Conservation (phyloP, 2,113 vertebrate genomes). For the Ahaetulla prasina region DNA sequence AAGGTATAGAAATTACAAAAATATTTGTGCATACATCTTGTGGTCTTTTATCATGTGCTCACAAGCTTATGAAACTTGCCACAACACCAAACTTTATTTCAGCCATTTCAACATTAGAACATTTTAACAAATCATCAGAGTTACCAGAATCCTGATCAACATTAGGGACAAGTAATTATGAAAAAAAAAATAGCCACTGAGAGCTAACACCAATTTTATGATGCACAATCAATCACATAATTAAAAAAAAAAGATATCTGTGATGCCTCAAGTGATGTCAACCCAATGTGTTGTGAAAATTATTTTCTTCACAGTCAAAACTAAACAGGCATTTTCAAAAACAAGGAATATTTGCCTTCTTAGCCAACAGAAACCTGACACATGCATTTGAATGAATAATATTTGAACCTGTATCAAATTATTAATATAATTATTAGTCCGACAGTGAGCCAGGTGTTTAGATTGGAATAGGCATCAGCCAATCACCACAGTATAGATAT, state of each 20-base stretch:
- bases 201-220: background rate
- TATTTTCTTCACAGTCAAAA: background rate
- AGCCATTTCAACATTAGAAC: background rate
- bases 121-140: background rate
- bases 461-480: background rate
- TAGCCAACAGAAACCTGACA: background rate
- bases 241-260: background rate
- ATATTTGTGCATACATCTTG: background rate
- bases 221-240: background rate
- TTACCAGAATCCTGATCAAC: background rate
- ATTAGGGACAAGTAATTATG: background rate
- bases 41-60: background rate
- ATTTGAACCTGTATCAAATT: background rate
- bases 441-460: background rate
- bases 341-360: background rate
- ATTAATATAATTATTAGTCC: background rate
- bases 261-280: background rate
- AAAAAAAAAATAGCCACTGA: background rate
- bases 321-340: background rate
- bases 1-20: background rate
- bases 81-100: background rate
- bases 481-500: background rate
- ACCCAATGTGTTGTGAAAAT: background rate
- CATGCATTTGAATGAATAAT: background rate
- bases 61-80: background rate